Conservation (phyloP, 1,140 invertebrate genomes). For the Ruditapes philippinarum region DNA sequence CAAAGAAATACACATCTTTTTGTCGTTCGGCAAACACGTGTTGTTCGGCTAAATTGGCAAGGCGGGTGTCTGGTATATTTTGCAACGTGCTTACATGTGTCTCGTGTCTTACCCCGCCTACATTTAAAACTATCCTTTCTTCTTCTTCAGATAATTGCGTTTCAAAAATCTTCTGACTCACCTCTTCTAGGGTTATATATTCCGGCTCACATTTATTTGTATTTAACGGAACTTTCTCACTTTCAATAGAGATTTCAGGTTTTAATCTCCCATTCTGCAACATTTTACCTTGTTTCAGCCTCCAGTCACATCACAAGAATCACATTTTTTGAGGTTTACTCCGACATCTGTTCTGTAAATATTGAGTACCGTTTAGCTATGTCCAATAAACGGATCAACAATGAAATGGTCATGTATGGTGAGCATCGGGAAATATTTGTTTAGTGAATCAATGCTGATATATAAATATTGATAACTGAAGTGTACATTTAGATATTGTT, state of each 20-base stretch:
- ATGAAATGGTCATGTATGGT: no score
- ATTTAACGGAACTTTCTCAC: conserved; percentile 33
- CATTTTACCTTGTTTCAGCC: neutral
- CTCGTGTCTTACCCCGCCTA: conserved; percentile 98
- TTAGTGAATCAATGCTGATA: no score
- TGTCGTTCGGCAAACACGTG: conserved; percentile 76
- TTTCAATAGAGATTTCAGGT: conserved; percentile 58
- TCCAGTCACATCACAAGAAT: no score
- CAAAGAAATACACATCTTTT: conserved; percentile 86
- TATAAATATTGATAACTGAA: no score
- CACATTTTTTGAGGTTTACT: no score
- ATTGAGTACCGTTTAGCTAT: no score
- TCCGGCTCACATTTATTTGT: neutral
- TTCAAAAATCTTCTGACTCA: conserved; percentile 22
- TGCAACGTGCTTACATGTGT: conserved; percentile 92
- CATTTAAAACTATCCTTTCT: conserved; percentile 95
- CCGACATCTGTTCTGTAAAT: no score
- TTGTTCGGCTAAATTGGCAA: conserved; percentile 80
- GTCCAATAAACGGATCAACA: no score
- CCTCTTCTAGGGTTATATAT: conserved; percentile 32
- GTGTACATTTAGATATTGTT: no score
- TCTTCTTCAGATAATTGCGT: conserved; percentile 67
- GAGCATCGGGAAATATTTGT: no score
- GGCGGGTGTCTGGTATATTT: conserved; percentile 84
- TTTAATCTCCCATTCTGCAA: conserved; percentile 44